A percentile compares a stretch with the other conserved stretches of the same genome.
These are phyloP conservation scores for Paraplagusia blochii DNA, from an alignment of 2,113 vertebrate genomes.

Conservation along the genomic window DNA sequence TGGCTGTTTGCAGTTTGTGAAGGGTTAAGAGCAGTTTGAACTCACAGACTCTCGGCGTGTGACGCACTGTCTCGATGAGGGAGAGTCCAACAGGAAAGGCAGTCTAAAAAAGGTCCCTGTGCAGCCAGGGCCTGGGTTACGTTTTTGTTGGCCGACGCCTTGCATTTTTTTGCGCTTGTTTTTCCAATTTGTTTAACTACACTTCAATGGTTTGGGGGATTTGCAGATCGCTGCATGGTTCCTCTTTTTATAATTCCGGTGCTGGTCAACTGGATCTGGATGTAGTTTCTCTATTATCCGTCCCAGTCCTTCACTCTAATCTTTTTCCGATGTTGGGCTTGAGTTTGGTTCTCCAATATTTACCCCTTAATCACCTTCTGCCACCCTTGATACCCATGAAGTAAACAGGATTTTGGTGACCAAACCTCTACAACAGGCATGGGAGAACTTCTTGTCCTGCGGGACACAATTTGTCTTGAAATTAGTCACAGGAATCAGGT, in stretches of 20 bases:
- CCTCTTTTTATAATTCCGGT: constrained; percentile 60
- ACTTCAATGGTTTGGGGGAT: constrained; percentile 69
- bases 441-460: too few relatives aligned
- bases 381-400: constrained; percentile 31
- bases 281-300: constrained; percentile 54
- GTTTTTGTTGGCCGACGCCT: constrained; percentile 76
- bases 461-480: too few relatives aligned
- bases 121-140: constrained; percentile 68
- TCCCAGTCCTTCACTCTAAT: constrained; percentile 29
- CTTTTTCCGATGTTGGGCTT: constrained; percentile 28
- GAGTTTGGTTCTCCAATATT: constrained; percentile 18
- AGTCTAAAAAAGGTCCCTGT: constrained; percentile 76
- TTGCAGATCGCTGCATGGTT: constrained; percentile 63
- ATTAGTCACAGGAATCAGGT: too few relatives aligned
- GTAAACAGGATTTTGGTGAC: constrained; percentile 31
- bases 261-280: constrained; percentile 37
- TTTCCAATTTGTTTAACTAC: constrained; percentile 76
- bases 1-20: constrained; percentile 30
- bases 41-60: constrained; percentile 66
- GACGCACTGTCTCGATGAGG: constrained; percentile 78
- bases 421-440: too few relatives aligned
- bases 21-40: constrained; percentile 68
- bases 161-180: constrained; percentile 77
- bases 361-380: constrained; percentile 30
- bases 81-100: constrained; percentile 77